Conservation (phyloP, 2,888 invertebrate species). For the Ectemnius continuus region DNA sequence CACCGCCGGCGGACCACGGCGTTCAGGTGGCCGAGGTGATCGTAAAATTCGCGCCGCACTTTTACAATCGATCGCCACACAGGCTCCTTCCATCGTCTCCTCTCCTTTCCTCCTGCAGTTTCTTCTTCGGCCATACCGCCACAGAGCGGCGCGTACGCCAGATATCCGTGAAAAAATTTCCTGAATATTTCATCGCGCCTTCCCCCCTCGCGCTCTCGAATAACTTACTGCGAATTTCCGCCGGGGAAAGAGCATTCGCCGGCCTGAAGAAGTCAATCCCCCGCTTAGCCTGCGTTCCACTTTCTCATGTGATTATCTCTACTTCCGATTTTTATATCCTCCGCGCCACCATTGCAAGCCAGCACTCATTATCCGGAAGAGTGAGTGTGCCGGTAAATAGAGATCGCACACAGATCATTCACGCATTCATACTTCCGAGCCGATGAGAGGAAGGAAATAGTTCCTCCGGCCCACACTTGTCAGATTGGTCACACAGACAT, state of each 20-base stretch:
- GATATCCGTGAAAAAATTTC: conserved; percentile 36
- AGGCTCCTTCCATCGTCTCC: background rate
- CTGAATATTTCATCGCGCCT: conserved; percentile 48
- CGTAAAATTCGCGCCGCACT: conserved; percentile 36
- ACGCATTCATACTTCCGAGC: too few relatives aligned
- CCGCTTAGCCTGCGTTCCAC: too few relatives aligned
- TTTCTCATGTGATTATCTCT: background rate
- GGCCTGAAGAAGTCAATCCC: too few relatives aligned
- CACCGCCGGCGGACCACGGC: conserved; percentile 7
- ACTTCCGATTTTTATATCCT: conserved; percentile 2
- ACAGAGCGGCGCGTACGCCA: background rate
- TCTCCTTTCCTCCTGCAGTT: too few relatives aligned
- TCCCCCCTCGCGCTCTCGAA: background rate
- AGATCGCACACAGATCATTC: too few relatives aligned
- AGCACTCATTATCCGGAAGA: background rate
- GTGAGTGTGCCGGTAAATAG: background rate
- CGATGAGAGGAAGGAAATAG: background rate
- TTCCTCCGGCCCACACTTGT: conserved; percentile 5
- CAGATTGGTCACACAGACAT: conserved; percentile 11
- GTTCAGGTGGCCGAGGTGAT: conserved; percentile 21
- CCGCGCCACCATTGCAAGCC: background rate
- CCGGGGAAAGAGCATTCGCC: too few relatives aligned
- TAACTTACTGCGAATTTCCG: too few relatives aligned
- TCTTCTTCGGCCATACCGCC: background rate
- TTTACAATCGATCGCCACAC: conserved; percentile 41